These are phyloP conservation scores for Beroe ovata DNA, from an alignment of 37 sponge, comb jelly and placozoan genomes.

Conservation along the genomic window DNA sequence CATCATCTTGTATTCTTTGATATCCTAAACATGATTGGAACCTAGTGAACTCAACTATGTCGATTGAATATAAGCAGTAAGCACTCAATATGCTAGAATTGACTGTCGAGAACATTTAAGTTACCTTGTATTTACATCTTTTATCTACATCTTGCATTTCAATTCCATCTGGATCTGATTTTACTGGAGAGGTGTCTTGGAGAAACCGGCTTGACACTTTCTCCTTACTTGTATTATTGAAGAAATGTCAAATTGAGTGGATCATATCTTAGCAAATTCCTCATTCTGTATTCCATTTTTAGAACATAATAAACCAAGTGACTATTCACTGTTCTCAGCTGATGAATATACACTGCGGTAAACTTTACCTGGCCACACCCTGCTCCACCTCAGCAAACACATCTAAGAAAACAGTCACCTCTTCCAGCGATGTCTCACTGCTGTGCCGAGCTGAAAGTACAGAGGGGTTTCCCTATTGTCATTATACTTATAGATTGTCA, in stretches of 20 bases:
- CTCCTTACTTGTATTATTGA: neutral
- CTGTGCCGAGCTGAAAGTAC: too few relatives aligned
- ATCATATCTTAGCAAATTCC: neutral
- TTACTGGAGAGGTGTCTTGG: neutral
- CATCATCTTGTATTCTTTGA: constrained; percentile 47
- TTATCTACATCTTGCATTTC: constrained; percentile 10
- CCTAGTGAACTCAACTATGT: neutral
- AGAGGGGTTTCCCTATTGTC: too few relatives aligned
- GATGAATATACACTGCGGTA: too few relatives aligned
- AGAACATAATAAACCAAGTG: too few relatives aligned
- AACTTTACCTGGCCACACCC: too few relatives aligned
- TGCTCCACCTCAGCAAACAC: too few relatives aligned
- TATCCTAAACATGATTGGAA: constrained; percentile 6
- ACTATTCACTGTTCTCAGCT: too few relatives aligned
- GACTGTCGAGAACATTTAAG: neutral
- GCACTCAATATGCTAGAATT: too few relatives aligned
- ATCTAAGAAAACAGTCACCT: too few relatives aligned
- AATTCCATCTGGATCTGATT: neutral
- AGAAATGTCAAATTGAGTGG: neutral
- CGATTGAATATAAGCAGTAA: too few relatives aligned
- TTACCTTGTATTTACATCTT: constrained; percentile 57
- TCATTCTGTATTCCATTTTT: neutral
- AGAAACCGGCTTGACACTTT: neutral
- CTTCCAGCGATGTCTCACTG: too few relatives aligned
- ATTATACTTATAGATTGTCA: too few relatives aligned